phyloP scores from a whole-genome alignment of 2,888 invertebrate species.

The Embidobia sp. region DNA sequence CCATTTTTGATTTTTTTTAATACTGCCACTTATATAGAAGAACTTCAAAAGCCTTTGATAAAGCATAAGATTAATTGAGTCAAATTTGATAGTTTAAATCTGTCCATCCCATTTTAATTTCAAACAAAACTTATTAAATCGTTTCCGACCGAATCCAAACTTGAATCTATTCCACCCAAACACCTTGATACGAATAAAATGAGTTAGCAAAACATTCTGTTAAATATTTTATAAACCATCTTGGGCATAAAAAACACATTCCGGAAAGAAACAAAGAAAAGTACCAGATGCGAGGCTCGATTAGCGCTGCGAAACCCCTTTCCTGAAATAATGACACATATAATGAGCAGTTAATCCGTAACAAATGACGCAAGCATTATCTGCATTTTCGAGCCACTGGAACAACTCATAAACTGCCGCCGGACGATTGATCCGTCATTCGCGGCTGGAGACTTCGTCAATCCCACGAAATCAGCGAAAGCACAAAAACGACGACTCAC shows the following conservation, averaged over 20 bases:
- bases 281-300: background rate
- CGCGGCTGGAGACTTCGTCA: constrained; percentile 7
- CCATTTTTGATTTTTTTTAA: too few species aligned
- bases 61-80: too few species aligned
- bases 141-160: too few species aligned
- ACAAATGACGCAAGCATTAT: constrained; percentile 39
- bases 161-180: too few species aligned
- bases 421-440: constrained; percentile 45
- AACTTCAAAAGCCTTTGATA: too few species aligned
- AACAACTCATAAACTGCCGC: constrained; percentile 44
- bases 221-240: too few species aligned
- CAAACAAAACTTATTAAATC: too few species aligned
- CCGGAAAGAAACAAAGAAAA: background rate
- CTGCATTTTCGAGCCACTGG: constrained; percentile 2
- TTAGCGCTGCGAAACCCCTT: background rate
- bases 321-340: constrained; percentile 27
- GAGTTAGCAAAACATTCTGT: too few species aligned
- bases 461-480: constrained; percentile 70
- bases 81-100: too few species aligned
- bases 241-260: background rate
- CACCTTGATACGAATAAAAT: too few species aligned
- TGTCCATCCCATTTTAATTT: too few species aligned
- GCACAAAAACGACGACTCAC: constrained; percentile 56
- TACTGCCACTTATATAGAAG: too few species aligned
- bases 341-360: constrained; percentile 24